phyloP scores from a whole-genome alignment of 1,140 invertebrate species.

The Ceratosolen solmsi region DNA sequence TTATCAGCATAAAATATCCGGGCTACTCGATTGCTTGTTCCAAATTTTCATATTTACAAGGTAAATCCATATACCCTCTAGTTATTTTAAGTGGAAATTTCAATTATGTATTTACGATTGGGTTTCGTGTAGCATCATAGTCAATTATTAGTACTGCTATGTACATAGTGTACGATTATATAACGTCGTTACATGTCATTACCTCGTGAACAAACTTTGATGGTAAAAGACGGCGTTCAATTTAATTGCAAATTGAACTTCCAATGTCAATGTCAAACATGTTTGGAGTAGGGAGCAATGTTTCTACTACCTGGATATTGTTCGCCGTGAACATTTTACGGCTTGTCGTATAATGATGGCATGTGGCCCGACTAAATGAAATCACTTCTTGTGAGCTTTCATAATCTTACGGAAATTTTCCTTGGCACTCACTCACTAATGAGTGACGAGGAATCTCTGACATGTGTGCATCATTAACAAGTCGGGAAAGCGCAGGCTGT shows the following conservation, averaged over 20 bases:
- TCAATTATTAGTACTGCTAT: background rate
- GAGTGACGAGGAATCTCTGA: background rate
- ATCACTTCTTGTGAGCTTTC: no score
- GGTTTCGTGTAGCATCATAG: background rate
- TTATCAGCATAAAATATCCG: conserved; percentile 40
- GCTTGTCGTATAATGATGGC: no score
- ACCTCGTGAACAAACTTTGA: no score
- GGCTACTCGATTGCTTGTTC: background rate
- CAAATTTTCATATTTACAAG: background rate
- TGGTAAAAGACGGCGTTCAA: background rate
- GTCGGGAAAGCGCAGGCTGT: background rate
- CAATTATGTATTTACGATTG: background rate
- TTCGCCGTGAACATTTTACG: no score
- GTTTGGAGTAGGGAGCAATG: no score
- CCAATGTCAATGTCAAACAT: conserved; percentile 20
- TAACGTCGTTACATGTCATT: background rate
- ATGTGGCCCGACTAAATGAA: no score
- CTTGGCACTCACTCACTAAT: background rate
- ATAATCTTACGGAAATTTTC: background rate
- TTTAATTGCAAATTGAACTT: conserved; percentile 7
- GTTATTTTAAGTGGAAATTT: background rate
- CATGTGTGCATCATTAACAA: conserved; percentile 14
- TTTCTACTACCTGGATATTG: no score
- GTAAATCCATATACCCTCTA: background rate
- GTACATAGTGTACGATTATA: background rate